Percentiles rank a stretch among this genome's conserved stretches.
Conservation (phyloP, 2,113 vertebrate species). For the Thamnaconus septentrionalis region DNA sequence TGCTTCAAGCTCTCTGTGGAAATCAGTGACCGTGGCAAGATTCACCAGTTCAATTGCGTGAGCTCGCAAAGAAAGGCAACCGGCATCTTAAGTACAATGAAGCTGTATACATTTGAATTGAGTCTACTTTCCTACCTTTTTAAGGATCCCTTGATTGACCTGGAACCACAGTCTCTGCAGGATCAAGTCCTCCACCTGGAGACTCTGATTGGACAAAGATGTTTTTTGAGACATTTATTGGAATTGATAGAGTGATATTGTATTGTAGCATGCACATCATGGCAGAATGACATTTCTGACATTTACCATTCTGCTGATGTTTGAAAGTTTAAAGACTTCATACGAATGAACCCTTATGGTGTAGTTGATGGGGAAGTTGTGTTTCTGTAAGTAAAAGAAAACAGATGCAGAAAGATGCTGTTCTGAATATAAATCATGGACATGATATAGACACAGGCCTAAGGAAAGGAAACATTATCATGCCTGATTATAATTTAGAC, state of each 20-base stretch:
- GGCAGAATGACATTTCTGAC: too few relatives aligned
- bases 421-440: too few relatives aligned
- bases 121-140: conserved; percentile 51
- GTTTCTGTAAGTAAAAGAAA: conserved; percentile 62
- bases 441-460: too few relatives aligned
- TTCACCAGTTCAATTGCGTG: too few relatives aligned
- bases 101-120: background rate
- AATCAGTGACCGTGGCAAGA: too few relatives aligned
- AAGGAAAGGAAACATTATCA: too few relatives aligned
- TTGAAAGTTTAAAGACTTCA: conserved; percentile 73
- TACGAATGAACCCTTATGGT: conserved; percentile 69
- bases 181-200: conserved; percentile 44
- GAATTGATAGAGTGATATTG: too few relatives aligned
- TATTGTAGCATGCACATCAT: too few relatives aligned
- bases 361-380: conserved; percentile 80
- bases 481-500: too few relatives aligned
- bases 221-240: background rate
- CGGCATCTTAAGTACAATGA: too few relatives aligned
- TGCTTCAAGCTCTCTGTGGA: too few relatives aligned
- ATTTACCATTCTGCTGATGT: conserved; percentile 75
- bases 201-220: conserved; percentile 62
- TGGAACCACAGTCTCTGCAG: conserved; percentile 85
- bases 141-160: conserved; percentile 75
- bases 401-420: background rate
- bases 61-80: too few relatives aligned